Base-by-base conservation (phyloP, 1,140 invertebrate genomes). In the Diprion similis region DNA sequence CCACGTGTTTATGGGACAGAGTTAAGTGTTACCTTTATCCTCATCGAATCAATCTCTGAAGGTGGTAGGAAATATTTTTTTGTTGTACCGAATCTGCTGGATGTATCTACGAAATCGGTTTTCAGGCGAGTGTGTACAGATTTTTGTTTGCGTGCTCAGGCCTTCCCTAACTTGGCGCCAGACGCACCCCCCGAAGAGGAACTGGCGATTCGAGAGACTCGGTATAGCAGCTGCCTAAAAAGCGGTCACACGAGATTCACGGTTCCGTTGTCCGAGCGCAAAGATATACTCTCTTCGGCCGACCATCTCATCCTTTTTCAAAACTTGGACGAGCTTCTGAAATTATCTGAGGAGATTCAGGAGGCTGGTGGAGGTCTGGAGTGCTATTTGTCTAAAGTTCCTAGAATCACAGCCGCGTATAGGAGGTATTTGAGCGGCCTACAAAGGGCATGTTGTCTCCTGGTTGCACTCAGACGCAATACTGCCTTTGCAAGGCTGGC, bases 221-320 rank as follows among this genome's bases (percentile, higher is more conserved):
- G 94, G 73, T 95, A 94, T 76, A 91, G 92, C 71, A 89, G 92
- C 0, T 91, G 91, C 18, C 81, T 96, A 71, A 94, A 95, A 77
- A 95, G 93, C 78, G 94, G 94, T 1, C 88, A 95, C 9, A 90
- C 92, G 47, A 90, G 94, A 71, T 95, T 95, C 80, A 90, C 94
- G 15, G 90, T 90, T 8, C 93, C 94, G 0, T 79, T 95, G 71
- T 87, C 90, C 4, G 94, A 95, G 78, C 89, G 93, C 71, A 91
- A 90, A 66, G 94, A 96, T 77, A 87, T 95, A 1, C 91, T 95
- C 15, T 91, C 92, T 0, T 89, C 91, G 6, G 90, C 90, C 45
- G 94, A 96, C 80, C 94, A 95, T 83, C 89, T 92, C 81, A 90
- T 93, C 10, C 87, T 96, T 11, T 96, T 95, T 82, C 95, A 96